Evolutionary conservation across 1,140 invertebrate genomes (phyloP).

Genomic region (Chironomus tepperi): DNA sequence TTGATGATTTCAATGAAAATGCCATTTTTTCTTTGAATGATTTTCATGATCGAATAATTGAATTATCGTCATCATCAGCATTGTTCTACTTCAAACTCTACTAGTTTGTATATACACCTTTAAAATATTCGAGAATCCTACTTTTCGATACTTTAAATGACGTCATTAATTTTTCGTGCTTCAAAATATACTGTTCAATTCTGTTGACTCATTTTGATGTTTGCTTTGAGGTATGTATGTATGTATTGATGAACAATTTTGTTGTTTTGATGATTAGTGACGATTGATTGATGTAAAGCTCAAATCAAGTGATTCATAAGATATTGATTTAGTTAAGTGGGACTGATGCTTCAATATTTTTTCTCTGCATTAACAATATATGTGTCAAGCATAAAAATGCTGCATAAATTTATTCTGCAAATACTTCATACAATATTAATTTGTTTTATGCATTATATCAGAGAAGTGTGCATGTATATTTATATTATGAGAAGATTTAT

Average conservation of each 20-base stretch:
- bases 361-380: too few species aligned
- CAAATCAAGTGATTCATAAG: not conserved
- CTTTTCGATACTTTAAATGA: not conserved
- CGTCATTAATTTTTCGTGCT: not conserved
- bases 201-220: not conserved
- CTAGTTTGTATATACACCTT: too few species aligned
- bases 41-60: not conserved
- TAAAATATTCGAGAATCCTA: too few species aligned
- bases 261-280: conserved; percentile 7
- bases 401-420: not conserved
- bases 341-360: not conserved
- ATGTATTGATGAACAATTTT: not conserved
- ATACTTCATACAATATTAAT: too few species aligned
- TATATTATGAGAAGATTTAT: not conserved
- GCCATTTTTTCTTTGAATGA: not conserved
- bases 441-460: too few species aligned
- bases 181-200: not conserved
- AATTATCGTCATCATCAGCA: too few species aligned
- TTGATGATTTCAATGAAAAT: conserved; percentile 8
- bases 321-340: conserved; percentile 6
- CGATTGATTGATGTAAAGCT: conserved; percentile 12
- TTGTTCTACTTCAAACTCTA: too few species aligned
- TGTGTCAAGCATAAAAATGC: not conserved
- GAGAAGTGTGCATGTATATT: not conserved
- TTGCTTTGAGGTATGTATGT: not conserved